These are phyloP conservation scores for Acholoe squamosa DNA, from an alignment of 2,888 invertebrate genomes.

Conservation along the genomic window DNA sequence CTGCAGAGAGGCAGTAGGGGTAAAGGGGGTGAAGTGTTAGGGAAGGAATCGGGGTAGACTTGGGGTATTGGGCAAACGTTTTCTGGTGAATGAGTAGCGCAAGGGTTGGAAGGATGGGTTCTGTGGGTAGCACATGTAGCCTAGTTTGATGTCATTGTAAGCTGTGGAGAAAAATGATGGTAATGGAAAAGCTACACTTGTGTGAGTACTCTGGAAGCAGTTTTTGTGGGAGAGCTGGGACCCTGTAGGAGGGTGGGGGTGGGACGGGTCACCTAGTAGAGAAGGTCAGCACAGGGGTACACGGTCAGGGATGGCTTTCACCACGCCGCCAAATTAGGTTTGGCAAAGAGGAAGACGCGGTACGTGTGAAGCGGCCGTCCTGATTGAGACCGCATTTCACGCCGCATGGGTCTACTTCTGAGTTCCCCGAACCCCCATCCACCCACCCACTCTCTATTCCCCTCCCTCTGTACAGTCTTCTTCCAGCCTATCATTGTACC, in stretches of 20 bases:
- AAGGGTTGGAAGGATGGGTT: too few species aligned
- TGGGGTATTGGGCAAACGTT: too few species aligned
- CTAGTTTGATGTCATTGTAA: too few species aligned
- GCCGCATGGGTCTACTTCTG: background rate
- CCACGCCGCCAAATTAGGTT: background rate
- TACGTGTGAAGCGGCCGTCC: background rate
- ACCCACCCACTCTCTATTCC: background rate
- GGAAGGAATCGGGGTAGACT: background rate
- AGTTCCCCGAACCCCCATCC: background rate
- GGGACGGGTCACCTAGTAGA: background rate
- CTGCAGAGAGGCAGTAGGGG: background rate
- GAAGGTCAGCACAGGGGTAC: background rate
- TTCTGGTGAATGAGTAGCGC: too few species aligned
- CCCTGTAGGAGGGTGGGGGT: background rate
- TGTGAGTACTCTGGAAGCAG: too few species aligned
- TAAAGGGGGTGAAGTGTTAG: background rate
- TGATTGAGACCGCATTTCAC: slow-evolving; percentile 23
- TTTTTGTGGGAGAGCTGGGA: background rate
- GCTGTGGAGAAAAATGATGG: too few species aligned
- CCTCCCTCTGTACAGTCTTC: background rate
- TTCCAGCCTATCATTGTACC: background rate
- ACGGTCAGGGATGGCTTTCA: background rate
- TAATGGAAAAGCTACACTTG: too few species aligned
- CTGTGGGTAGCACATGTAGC: too few species aligned
- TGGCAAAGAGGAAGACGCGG: background rate